Conservation (phyloP, 1,140 invertebrate species). For the Frieseomelitta varia region DNA sequence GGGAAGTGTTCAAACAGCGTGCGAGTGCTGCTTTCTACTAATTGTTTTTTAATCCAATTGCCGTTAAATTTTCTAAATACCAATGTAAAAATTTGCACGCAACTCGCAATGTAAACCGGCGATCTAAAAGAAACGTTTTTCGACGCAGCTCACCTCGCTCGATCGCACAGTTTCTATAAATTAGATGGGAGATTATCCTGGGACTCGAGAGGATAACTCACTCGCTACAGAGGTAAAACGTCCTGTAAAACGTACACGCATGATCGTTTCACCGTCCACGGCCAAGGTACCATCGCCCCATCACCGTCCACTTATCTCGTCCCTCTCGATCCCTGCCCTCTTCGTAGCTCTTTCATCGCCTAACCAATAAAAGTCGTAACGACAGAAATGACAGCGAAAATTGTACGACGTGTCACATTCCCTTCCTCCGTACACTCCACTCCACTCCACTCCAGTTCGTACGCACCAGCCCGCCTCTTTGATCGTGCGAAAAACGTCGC, state of each 20-base stretch:
- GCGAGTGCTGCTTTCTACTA: too few relatives aligned
- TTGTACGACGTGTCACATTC: conserved; percentile 23
- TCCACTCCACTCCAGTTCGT: neutral
- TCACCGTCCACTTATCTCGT: neutral
- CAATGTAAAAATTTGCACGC: too few relatives aligned
- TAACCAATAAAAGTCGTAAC: conserved; percentile 44
- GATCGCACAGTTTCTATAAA: neutral
- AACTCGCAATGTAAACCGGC: too few relatives aligned
- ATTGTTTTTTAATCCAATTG: too few relatives aligned
- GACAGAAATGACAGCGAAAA: conserved; percentile 49
- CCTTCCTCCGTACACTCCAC: conserved; percentile 1
- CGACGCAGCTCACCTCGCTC: neutral
- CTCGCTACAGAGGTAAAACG: neutral
- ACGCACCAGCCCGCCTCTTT: conserved; percentile 41
- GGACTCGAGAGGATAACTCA: conserved; percentile 18
- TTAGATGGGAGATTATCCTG: neutral
- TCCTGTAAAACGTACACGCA: conserved; percentile 8
- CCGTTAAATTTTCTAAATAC: too few relatives aligned
- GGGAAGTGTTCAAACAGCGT: too few relatives aligned
- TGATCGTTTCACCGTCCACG: conserved; percentile 5
- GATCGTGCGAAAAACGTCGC: conserved; percentile 58
- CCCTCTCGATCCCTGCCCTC: conserved; percentile 14
- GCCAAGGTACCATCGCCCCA: neutral
- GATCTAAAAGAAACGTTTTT: neutral
- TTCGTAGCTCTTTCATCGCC: neutral